Conservation (phyloP, 2,113 vertebrate species). For the Ceuthmochares aereus region DNA sequence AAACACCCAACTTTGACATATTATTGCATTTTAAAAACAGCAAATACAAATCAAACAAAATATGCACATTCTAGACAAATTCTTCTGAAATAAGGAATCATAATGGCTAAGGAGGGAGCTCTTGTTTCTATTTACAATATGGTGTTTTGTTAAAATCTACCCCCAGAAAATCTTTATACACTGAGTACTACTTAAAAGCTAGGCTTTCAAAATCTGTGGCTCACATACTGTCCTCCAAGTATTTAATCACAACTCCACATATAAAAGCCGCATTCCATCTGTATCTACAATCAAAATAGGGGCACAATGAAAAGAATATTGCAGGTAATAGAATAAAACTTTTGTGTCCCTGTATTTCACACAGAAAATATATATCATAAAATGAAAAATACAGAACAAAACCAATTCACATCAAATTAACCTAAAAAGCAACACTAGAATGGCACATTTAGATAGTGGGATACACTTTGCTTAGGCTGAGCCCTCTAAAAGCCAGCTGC, state of each 20-base stretch:
- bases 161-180: neutral
- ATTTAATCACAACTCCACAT: neutral
- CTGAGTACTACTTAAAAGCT: neutral
- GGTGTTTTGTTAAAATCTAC: neutral
- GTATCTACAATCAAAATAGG: neutral
- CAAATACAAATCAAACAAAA: slow-evolving; percentile 18
- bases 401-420: neutral
- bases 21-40: slow-evolving; percentile 58
- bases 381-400: neutral
- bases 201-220: neutral
- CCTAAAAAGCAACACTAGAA: neutral
- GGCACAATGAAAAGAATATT: neutral
- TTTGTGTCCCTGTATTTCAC: no score
- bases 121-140: neutral
- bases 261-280: neutral
- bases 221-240: neutral
- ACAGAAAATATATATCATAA: neutral
- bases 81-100: neutral
- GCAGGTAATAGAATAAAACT: no score
- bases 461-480: neutral
- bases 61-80: neutral
- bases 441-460: neutral
- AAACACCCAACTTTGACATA: slow-evolving; percentile 52
- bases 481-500: neutral
- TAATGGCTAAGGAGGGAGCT: neutral